Conservation (phyloP, 1,140 invertebrate species). For the Hypsibius dujardini region DNA sequence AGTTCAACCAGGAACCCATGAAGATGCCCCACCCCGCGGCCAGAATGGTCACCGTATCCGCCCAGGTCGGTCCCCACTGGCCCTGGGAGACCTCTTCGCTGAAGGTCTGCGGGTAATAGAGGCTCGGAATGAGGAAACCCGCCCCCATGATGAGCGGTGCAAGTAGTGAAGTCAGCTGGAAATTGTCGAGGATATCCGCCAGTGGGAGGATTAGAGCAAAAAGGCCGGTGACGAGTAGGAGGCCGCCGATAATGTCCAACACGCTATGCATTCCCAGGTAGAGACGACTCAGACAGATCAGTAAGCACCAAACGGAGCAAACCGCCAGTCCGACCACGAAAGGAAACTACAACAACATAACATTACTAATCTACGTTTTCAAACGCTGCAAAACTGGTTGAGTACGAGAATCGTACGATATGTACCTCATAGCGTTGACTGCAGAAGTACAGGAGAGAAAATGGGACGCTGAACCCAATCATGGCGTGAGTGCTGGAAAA, state of each 20-base stretch:
- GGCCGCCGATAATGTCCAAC: constrained; percentile 57
- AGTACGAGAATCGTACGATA: no score
- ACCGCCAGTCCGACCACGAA: constrained; percentile 33
- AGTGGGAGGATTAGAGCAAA: constrained; percentile 52
- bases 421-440: constrained; percentile 57
- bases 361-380: no score
- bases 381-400: no score
- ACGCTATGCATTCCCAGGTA: constrained; percentile 83
- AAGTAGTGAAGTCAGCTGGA: constrained; percentile 47
- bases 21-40: constrained; percentile 42
- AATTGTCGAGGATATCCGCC: constrained; percentile 51
- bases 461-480: constrained; percentile 66
- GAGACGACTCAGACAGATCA: constrained; percentile 62
- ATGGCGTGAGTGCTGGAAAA: constrained; percentile 71
- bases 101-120: constrained; percentile 43
- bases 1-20: constrained; percentile 64
- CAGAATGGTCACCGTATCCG: not conserved
- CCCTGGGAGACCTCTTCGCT: constrained; percentile 9
- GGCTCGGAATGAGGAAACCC: constrained; percentile 45
- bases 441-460: constrained; percentile 59
- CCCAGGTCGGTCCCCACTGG: constrained; percentile 19
- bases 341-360: constrained; percentile 36
- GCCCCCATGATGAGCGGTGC: constrained; percentile 45
- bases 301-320: constrained; percentile 44
- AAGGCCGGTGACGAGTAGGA: constrained; percentile 46